These are phyloP conservation scores for Leucozona laternaria DNA, from an alignment of 2,888 invertebrate species.

Conservation along the genomic window DNA sequence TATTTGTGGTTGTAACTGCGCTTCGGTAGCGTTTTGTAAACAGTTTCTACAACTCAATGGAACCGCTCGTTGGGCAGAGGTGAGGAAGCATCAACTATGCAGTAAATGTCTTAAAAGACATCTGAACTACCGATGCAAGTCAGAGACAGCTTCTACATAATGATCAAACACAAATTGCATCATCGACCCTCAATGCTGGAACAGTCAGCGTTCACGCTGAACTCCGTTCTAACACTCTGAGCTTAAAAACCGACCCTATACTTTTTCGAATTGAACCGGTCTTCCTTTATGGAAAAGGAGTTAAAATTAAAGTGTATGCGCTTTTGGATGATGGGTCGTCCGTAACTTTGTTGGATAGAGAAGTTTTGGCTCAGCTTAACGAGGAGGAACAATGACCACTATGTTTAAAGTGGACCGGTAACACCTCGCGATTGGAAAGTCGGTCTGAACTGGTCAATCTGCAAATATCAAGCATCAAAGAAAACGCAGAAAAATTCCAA, in stretches of 20 bases:
- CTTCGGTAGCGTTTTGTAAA: constrained; percentile 7
- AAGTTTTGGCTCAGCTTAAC: too few relatives aligned
- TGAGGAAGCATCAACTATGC: constrained; percentile 30
- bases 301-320: too few relatives aligned
- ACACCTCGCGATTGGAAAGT: constrained; percentile 13
- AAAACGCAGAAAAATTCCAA: neutral
- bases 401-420: neutral
- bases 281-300: too few relatives aligned
- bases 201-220: neutral
- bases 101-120: constrained; percentile 31
- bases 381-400: neutral
- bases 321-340: too few relatives aligned
- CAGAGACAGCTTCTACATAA: constrained; percentile 32
- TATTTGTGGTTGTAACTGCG: constrained; percentile 10
- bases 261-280: too few relatives aligned
- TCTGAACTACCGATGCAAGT: neutral
- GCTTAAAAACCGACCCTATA: too few relatives aligned
- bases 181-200: neutral
- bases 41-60: neutral
- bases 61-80: constrained; percentile 14
- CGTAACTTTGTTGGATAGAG: too few relatives aligned
- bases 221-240: neutral
- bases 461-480: constrained; percentile 5
- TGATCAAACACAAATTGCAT: neutral
- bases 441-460: neutral